Base-by-base conservation (phyloP, 2,113 vertebrate genomes). In the Balaenoptera acutorostrata region DNA sequence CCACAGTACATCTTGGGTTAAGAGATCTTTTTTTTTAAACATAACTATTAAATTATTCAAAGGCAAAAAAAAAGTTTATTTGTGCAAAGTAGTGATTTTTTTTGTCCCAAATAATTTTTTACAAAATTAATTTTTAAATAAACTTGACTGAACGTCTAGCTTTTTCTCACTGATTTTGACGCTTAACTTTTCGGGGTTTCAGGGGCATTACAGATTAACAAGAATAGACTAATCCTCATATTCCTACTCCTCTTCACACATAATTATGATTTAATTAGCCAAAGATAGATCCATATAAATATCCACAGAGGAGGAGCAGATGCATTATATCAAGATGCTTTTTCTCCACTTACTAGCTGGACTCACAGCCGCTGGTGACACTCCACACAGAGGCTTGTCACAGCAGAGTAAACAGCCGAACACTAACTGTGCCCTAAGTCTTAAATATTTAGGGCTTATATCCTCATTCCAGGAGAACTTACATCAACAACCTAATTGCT, bases 401-500 rank as follows among this genome's bases (percentile, higher is more conserved):
- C 20, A 74, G 41, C 44, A 57, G 31, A 88, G 64, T 41, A 52
- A 88, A 88, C 21, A 77, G 27, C 33, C 31, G 39, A 83, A 78
- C 6, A 71, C 20, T 68, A 72, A 44, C 46, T 72, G 81, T 94
- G 46, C 21, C 23, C 3, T 64, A 8, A 88, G 13, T 84, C 31
- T 88, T 71, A 96, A 91, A 88, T 75, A 72, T 44, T 55, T 90
- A 93, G 49, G 25, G 12, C 1, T 41, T 94, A 41, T 81, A 61
- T 63, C 36, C 31, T 82, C 41, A 82, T 63, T 72, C 33, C 63
- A 91, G 82, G 71, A 81, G 25, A 94, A 52, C 15, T 85, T 71
- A 52, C 33, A 90, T 82, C 84, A 93, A 71, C 64, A 55, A 11
- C 57, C 12, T 94, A 96, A 95, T 88, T 88, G 39, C n/a, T 95